Base-by-base conservation (phyloP, 2,888 invertebrate species). In the Caenorhabditis wallacei region DNA sequence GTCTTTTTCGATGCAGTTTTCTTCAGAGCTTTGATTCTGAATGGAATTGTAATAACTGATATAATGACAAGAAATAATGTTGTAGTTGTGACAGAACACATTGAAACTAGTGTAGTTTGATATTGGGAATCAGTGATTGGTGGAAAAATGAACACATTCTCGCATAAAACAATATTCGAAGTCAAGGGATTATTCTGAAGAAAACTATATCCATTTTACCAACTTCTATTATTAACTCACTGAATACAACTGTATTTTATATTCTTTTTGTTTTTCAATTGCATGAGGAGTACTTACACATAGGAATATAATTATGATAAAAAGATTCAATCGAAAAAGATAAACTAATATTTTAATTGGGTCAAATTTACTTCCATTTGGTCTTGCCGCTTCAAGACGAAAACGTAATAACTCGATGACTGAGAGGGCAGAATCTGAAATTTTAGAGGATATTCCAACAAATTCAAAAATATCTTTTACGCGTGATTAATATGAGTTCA, bases 401-500 rank as follows among this genome's bases (percentile, higher is more conserved):
- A 40, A 72, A 10, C 61, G 61, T 11, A 72, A 40, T 13, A 72
- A 59, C 8, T 72, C 71, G 13, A 72, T 40, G 13, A 53, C 37
- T 3, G 61, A 53, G n/a, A 72, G 43, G 2, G 71, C 61, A 5
- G 71, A 53, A 24, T 72, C 71, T 72, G 53, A 30, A 72, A 59
- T 13, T 20, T 43, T 2, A 11, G n/a, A 8, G 10, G 10, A 13
- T 8, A n/a, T n/a, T 30, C 30, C 8, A 3, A 5, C 8, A 8
- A 30, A 8, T 8, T 30, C 30, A 30, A 30, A 30, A 8, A 30
- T 5, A 30, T 8, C 2, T 18, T 43, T 40, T 48, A 72, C 71
- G 61, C 8, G 59, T 53, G 3, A 57, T 59, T 2, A 72, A 18
- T 5, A 72, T 59, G 22, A 72, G 16, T 53, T 61, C 61, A 16